Base-by-base conservation (phyloP, 2,113 vertebrate genomes). In the Calonectris borealis region DNA sequence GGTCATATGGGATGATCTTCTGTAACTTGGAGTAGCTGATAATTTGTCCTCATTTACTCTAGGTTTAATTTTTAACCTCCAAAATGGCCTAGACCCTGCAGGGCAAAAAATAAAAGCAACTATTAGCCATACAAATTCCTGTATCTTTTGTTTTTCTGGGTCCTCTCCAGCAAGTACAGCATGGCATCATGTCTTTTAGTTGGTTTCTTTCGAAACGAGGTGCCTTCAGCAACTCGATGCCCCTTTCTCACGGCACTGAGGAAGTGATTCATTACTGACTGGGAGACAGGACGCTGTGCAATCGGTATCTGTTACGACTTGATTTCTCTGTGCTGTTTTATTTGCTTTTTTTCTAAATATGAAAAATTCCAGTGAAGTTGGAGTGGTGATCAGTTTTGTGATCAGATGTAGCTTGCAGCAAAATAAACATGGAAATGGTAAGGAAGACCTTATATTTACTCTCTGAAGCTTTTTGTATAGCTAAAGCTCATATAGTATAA, bases 251-350 rank as follows among this genome's bases (percentile, higher is more conserved):
- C 49, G 75, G 73, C 14, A 31, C 65, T 0, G 0, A 82, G 91
- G 81, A 91, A 87, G 65, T 95, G 93, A 95, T 93, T 97, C 71
- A 91, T 88, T 90, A 73, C 75, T 83, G 62, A 66, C 60, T 80
- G 66, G 57, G 78, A 89, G 75, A 80, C 54, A 81, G 57, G 78
- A 52, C 40, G 34, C 62, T 64, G 34, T 82, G 66, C 68, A 46
- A 51, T 70, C 9, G 25, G 81, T 80, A 66, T 87, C 86, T 94
- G 94, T 83, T 93, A 49, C 38, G 38, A 91, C 62, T 96, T 89
- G 81, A 80, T 87, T 94, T 73, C 54, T 58, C 52, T 66, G 14
- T 73, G 70, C 73, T 91, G 46, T 51, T 88, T 93, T 80, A 61
- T 83, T 93, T 91, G 72, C 22, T 36, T 51, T 94, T 77, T 94